Conservation (phyloP, 1,140 invertebrate species). For the Helicoverpa armigera region DNA sequence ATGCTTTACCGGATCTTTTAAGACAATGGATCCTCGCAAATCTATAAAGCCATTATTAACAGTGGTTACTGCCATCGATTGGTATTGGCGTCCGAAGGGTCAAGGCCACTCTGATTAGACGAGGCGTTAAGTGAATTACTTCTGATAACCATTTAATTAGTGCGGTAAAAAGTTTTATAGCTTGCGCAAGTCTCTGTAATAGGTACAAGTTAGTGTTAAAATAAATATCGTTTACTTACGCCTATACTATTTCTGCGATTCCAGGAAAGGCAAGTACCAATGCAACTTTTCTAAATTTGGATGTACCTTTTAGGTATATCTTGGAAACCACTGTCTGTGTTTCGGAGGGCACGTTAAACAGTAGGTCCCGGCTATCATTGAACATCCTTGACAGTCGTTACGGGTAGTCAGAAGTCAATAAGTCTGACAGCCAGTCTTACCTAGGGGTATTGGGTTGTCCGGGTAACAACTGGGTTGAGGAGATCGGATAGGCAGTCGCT, state of each 20-base stretch:
- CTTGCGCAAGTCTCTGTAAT: conserved; percentile 9
- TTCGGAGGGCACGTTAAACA: too few species aligned
- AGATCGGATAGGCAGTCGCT: too few species aligned
- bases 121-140: conserved; percentile 35
- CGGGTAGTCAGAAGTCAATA: too few species aligned
- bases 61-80: conserved; percentile 24
- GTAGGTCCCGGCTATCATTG: too few species aligned
- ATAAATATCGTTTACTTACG: not conserved
- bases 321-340: too few species aligned
- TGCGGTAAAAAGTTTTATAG: not conserved
- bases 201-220: not conserved
- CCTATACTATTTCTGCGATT: not conserved
- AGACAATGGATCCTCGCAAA: conserved; percentile 11
- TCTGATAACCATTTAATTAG: conserved; percentile 17
- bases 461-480: too few species aligned
- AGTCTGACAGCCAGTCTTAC: too few species aligned
- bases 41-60: conserved; percentile 43
- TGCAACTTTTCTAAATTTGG: too few species aligned
- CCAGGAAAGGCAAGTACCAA: too few species aligned
- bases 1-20: not conserved
- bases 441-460: too few species aligned
- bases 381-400: too few species aligned
- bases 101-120: conserved; percentile 35
- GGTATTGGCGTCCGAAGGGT: conserved; percentile 24
- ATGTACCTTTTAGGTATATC: too few species aligned